These are phyloP conservation scores for Caerostris darwini DNA, from an alignment of 1,140 invertebrate genomes.

Conservation along the genomic window DNA sequence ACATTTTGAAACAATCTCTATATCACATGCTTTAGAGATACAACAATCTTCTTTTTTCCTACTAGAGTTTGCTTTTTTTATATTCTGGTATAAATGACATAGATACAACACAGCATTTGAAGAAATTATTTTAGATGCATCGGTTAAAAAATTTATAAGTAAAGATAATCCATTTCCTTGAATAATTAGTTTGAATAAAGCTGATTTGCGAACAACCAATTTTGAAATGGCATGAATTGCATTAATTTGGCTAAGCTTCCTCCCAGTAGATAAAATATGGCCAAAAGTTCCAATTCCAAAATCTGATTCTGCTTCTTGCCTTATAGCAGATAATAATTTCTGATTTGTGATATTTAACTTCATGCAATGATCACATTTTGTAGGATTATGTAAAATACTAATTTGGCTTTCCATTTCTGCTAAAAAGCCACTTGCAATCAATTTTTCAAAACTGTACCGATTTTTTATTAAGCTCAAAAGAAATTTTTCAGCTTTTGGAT, in stretches of 20 bases:
- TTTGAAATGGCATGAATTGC: conserved; percentile 43
- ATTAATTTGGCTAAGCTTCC: conserved; percentile 24
- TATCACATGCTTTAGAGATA: neutral
- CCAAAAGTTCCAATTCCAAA: conserved; percentile 64
- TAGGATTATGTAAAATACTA: conserved; percentile 6
- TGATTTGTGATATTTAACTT: neutral
- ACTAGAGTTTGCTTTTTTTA: neutral
- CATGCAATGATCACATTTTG: conserved; percentile 37
- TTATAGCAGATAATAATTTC: conserved; percentile 9
- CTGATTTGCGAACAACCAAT: neutral
- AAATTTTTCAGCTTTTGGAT: conserved; percentile 49
- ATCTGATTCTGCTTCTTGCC: conserved; percentile 30
- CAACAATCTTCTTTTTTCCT: neutral
- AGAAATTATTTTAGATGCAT: neutral
- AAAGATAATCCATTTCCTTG: conserved; percentile 41
- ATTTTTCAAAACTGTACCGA: conserved; percentile 40
- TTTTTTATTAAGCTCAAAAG: conserved; percentile 45
- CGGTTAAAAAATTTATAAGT: conserved; percentile 4
- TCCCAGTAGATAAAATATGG: conserved; percentile 32
- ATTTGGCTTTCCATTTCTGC: conserved; percentile 3
- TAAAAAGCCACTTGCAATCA: conserved; percentile 49
- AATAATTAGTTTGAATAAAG: conserved; percentile 39
- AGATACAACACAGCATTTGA: conserved; percentile 24
- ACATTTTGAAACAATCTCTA: conserved; percentile 38
- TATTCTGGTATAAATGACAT: conserved; percentile 45